These are phyloP conservation scores for Megaceryle maxima DNA, from an alignment of 2,113 vertebrate genomes.

Conservation along the genomic window DNA sequence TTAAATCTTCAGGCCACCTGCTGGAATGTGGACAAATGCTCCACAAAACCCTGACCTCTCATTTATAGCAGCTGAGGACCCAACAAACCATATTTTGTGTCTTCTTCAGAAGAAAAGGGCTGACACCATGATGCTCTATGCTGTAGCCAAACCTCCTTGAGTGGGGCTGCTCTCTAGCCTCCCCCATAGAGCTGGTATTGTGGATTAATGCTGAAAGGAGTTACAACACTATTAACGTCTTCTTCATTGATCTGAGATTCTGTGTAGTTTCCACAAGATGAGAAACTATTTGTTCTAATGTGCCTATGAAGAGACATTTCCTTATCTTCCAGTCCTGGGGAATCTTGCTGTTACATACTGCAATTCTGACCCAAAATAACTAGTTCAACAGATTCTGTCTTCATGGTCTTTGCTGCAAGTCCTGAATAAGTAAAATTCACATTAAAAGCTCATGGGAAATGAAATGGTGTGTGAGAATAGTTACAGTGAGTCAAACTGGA, in stretches of 20 bases:
- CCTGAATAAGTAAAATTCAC: background rate
- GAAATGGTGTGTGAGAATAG: background rate
- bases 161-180: no score
- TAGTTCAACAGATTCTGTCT: background rate
- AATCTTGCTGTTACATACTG: background rate
- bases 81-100: background rate
- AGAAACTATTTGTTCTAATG: background rate
- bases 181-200: background rate
- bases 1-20: background rate
- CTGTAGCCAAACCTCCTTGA: background rate
- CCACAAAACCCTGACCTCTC: background rate
- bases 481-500: background rate
- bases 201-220: background rate
- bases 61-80: background rate
- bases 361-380: background rate
- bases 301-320: background rate
- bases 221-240: background rate
- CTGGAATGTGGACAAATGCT: background rate
- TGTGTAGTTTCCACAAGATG: background rate
- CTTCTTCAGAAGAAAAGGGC: background rate
- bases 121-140: background rate
- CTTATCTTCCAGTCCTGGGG: background rate
- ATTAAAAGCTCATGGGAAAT: background rate
- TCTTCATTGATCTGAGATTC: background rate
- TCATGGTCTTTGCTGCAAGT: background rate